These are phyloP conservation scores for Metopolophium dirhodum DNA, from an alignment of 1,140 invertebrate species.

Conservation along the genomic window DNA sequence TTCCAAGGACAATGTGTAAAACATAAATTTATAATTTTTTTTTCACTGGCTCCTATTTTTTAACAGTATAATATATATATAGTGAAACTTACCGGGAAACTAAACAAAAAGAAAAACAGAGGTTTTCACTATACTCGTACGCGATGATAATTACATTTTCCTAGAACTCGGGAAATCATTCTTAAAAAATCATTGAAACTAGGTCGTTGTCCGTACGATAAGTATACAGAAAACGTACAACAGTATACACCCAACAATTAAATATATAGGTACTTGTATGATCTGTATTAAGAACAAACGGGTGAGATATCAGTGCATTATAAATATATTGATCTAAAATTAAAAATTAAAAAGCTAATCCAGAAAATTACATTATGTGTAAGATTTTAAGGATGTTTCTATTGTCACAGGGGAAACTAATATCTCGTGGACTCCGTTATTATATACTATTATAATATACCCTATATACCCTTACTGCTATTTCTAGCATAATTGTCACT, in stretches of 20 bases:
- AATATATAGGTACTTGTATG: not conserved
- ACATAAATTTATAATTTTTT: not conserved
- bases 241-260: not conserved
- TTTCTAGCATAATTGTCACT: not conserved
- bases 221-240: not conserved
- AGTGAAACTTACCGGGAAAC: not conserved
- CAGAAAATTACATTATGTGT: not conserved
- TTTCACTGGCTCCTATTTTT: not conserved
- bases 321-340: not conserved
- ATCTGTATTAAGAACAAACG: not conserved
- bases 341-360: not conserved
- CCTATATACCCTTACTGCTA: not conserved
- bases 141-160: slow-evolving; percentile 26
- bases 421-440: not conserved
- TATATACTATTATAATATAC: not conserved
- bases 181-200: not conserved
- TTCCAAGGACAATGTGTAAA: not conserved
- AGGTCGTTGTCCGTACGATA: not conserved
- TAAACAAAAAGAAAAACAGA: slow-evolving; percentile 2
- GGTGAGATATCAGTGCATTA: not conserved
- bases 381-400: not conserved
- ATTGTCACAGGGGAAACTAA: not conserved
- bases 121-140: not conserved
- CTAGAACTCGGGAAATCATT: not conserved
- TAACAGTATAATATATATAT: not conserved